Evolutionary conservation across 92 coral and sea anemone species (phyloP).

Genomic region (Bergia puertoricense): DNA sequence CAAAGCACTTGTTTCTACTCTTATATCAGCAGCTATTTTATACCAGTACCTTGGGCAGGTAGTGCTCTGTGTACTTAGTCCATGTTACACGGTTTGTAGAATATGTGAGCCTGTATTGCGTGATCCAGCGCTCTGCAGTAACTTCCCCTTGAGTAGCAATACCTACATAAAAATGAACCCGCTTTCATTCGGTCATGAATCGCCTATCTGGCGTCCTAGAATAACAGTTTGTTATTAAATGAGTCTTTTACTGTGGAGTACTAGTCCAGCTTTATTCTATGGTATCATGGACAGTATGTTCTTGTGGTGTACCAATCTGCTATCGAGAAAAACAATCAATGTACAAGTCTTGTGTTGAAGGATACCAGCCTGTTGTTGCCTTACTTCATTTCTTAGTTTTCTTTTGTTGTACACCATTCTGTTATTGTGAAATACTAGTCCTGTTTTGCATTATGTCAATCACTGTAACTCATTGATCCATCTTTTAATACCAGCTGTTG

Average conservation of each 20-base stretch:
- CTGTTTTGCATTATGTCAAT: no score
- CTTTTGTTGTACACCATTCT: no score
- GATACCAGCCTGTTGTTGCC: no score
- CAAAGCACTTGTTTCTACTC: not conserved
- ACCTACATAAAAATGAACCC: slow-evolving; percentile 50
- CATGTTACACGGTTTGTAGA: slow-evolving; percentile 76
- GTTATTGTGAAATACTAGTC: no score
- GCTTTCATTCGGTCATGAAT: not conserved
- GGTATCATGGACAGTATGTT: no score
- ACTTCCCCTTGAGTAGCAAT: slow-evolving; percentile 94
- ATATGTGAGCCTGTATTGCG: slow-evolving; percentile 78
- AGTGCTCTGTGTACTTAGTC: slow-evolving; percentile 85
- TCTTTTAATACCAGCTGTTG: not conserved
- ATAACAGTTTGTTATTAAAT: not conserved
- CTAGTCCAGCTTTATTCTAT: not conserved
- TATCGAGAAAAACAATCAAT: no score
- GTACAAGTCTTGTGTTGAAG: no score
- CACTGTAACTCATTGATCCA: no score
- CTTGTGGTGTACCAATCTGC: no score
- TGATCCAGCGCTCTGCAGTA: slow-evolving; percentile 83
- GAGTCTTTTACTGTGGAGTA: not conserved
- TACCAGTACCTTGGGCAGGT: slow-evolving; percentile 64
- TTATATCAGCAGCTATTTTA: not conserved
- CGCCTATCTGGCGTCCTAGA: not conserved
- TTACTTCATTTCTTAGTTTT: no score